These are phyloP conservation scores for Phacellophora camtschatica DNA, from an alignment of 30 jellyfish, hydroid and myxozoan species.

Conservation along the genomic window DNA sequence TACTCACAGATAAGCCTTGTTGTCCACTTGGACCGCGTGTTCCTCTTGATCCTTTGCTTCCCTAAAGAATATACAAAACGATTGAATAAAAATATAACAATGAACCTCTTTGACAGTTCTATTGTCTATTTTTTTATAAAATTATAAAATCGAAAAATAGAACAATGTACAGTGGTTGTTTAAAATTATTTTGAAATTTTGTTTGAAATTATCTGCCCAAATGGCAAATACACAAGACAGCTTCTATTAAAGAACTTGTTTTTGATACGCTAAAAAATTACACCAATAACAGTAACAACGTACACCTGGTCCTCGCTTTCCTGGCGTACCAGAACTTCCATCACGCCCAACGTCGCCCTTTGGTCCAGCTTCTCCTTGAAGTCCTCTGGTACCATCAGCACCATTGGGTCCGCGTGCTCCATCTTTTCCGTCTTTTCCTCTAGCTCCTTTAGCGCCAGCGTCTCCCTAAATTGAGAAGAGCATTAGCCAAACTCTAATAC, in stretches of 20 bases:
- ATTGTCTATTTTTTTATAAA: too few relatives aligned
- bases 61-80: slow-evolving; percentile 19
- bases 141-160: too few relatives aligned
- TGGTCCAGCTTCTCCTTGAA: slow-evolving; percentile 84
- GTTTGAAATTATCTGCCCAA: too few relatives aligned
- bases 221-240: too few relatives aligned
- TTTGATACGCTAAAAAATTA: background rate
- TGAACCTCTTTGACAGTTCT: too few relatives aligned
- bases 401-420: slow-evolving; percentile 91
- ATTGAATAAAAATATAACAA: too few relatives aligned
- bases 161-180: too few relatives aligned
- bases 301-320: slow-evolving; percentile 67
- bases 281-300: background rate
- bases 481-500: too few relatives aligned
- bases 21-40: slow-evolving; percentile 59
- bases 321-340: slow-evolving; percentile 74
- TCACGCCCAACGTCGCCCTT: slow-evolving; percentile 84
- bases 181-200: too few relatives aligned
- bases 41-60: slow-evolving; percentile 57
- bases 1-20: background rate
- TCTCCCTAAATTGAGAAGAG: too few relatives aligned
- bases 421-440: slow-evolving; percentile 83
- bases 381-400: slow-evolving; percentile 71
- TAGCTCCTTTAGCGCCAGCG: slow-evolving; percentile 85
- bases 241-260: background rate